phyloP scores from a whole-genome alignment of 2,888 invertebrate species.

The Xestia c-nigrum region DNA sequence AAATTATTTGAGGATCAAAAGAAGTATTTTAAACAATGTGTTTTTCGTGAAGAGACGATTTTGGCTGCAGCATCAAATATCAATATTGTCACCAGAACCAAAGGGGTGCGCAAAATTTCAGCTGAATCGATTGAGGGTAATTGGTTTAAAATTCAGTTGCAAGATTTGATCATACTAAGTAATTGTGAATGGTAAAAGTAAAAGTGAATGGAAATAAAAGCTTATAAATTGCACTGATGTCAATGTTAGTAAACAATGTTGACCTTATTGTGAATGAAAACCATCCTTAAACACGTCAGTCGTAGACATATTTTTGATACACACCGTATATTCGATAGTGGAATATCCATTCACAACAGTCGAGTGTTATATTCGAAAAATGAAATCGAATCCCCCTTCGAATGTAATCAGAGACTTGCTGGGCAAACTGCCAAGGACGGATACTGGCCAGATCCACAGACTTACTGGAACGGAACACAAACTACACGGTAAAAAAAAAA shows the following conservation, averaged over 20 bases:
- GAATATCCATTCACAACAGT: constrained; percentile 53
- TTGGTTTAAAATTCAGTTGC: neutral
- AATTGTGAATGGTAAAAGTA: too few relatives aligned
- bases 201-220: too few relatives aligned
- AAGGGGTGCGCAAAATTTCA: neutral
- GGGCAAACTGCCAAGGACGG: constrained; percentile 70
- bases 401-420: constrained; percentile 72
- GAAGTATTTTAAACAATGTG: neutral
- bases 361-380: constrained; percentile 66
- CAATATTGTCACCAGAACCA: neutral
- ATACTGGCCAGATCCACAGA: constrained; percentile 63
- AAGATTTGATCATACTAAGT: neutral
- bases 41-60: neutral
- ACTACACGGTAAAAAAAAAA: constrained; percentile 46
- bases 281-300: neutral
- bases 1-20: neutral
- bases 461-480: constrained; percentile 64
- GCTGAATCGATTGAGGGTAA: neutral
- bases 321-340: neutral
- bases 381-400: constrained; percentile 69
- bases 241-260: neutral
- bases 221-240: neutral
- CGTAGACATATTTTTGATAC: neutral
- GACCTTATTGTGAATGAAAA: neutral
- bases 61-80: neutral